phyloP scores from a whole-genome alignment of 2,888 invertebrate species.

The Thera obeliscata region DNA sequence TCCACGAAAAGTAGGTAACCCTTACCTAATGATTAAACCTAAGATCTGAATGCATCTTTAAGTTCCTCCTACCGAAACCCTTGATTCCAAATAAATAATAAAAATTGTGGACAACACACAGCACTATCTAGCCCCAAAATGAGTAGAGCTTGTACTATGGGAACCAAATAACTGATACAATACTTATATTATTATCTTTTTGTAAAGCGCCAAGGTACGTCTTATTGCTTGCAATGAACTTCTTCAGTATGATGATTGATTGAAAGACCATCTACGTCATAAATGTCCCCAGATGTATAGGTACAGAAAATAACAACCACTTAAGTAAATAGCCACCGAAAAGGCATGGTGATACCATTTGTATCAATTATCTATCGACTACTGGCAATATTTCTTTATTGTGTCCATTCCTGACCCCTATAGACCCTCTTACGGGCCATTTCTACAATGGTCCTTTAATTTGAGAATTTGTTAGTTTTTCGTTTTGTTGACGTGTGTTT shows the following conservation, averaged over 20 bases:
- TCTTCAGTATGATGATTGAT: neutral
- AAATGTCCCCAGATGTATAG: neutral
- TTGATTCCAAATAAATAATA: no score
- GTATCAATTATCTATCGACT: slow-evolving; percentile 67
- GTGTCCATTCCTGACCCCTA: slow-evolving; percentile 62
- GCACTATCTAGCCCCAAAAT: no score
- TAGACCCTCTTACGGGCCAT: slow-evolving; percentile 40
- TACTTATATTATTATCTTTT: no score
- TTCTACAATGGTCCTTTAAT: slow-evolving; percentile 40
- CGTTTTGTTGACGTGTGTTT: slow-evolving; percentile 18
- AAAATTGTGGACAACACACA: no score
- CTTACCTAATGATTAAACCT: no score
- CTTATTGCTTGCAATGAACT: no score
- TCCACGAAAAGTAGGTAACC: no score
- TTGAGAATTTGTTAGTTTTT: slow-evolving; percentile 31
- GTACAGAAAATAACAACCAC: slow-evolving; percentile 15
- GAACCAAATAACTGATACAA: no score
- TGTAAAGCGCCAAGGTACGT: no score
- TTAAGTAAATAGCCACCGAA: slow-evolving; percentile 30
- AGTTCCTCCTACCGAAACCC: no score
- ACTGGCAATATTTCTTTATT: slow-evolving; percentile 69
- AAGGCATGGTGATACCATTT: slow-evolving; percentile 55
- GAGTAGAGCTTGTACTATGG: no score
- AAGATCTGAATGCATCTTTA: no score
- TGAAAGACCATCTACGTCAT: neutral